phyloP scores from a whole-genome alignment of 2,888 invertebrate species.

The Adelphocoris suturalis region DNA sequence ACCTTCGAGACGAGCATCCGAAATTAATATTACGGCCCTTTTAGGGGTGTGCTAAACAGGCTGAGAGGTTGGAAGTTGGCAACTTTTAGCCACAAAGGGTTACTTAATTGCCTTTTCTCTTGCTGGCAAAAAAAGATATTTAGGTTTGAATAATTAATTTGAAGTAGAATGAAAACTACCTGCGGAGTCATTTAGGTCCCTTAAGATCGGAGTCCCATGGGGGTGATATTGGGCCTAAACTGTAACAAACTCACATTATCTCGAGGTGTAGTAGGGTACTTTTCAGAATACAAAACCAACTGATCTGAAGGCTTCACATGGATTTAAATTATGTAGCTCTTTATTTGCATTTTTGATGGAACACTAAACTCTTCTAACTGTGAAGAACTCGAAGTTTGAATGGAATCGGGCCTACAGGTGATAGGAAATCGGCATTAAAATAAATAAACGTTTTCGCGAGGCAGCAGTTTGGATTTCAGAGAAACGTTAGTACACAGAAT shows the following conservation, averaged over 20 bases:
- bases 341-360: no score
- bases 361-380: no score
- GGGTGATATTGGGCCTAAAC: background rate
- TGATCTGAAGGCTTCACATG: no score
- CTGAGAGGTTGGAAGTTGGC: background rate
- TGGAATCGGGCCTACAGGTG: no score
- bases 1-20: constrained; percentile 7
- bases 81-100: background rate
- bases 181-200: background rate
- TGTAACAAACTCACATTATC: background rate
- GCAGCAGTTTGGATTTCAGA: no score
- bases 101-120: background rate
- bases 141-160: constrained; percentile 12
- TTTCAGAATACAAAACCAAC: no score
- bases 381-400: no score
- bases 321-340: no score
- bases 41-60: background rate
- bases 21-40: constrained; percentile 25
- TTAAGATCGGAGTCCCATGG: background rate
- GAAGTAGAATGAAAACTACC: background rate
- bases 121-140: background rate
- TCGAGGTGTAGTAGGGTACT: background rate
- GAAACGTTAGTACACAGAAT: no score
- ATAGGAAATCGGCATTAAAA: no score
- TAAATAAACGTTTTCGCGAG: no score